phyloP scores from a whole-genome alignment of 2,113 vertebrate species.

The Scortum barcoo region DNA sequence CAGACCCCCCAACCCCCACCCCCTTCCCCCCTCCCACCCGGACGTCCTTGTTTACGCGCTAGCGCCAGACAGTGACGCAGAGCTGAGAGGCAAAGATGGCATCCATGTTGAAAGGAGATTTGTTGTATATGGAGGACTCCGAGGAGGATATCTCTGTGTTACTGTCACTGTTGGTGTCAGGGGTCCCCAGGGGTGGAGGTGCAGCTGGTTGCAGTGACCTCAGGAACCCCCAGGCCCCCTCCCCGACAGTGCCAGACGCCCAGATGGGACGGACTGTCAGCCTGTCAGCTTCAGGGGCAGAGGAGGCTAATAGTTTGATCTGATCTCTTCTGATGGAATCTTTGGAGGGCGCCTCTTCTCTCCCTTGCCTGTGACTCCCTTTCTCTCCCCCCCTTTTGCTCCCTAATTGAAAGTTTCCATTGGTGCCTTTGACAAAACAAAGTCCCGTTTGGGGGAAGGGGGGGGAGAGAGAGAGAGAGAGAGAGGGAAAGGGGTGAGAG shows the following conservation, averaged over 20 bases:
- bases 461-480: slow-evolving; percentile 44
- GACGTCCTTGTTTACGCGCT: slow-evolving; percentile 71
- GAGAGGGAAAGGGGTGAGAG: slow-evolving; percentile 13
- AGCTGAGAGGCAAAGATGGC: slow-evolving; percentile 55
- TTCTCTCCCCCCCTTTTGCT: slow-evolving; percentile 48
- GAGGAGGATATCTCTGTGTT: slow-evolving; percentile 37
- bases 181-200: slow-evolving; percentile 70
- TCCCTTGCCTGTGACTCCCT: slow-evolving; percentile 63
- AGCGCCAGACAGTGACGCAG: slow-evolving; percentile 66
- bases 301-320: slow-evolving; percentile 75
- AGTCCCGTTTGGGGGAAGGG: slow-evolving; percentile 63
- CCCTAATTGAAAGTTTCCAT: slow-evolving; percentile 84
- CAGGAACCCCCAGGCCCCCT: slow-evolving; percentile 24
- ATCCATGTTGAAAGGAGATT: slow-evolving; percentile 51
- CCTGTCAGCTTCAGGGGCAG: slow-evolving; percentile 67
- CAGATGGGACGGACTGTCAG: slow-evolving; percentile 79
- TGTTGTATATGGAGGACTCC: slow-evolving; percentile 31
- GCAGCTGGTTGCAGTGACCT: slow-evolving; percentile 80
- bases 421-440: slow-evolving; percentile 79
- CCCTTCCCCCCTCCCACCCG: not conserved
- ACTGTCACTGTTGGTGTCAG: slow-evolving; percentile 60
- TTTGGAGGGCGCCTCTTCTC: slow-evolving; percentile 64
- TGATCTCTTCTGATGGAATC: slow-evolving; percentile 80
- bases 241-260: slow-evolving; percentile 63
- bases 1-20: no score